These are phyloP conservation scores for Sander lucioperca DNA, from an alignment of 2,113 vertebrate species.

Conservation along the genomic window DNA sequence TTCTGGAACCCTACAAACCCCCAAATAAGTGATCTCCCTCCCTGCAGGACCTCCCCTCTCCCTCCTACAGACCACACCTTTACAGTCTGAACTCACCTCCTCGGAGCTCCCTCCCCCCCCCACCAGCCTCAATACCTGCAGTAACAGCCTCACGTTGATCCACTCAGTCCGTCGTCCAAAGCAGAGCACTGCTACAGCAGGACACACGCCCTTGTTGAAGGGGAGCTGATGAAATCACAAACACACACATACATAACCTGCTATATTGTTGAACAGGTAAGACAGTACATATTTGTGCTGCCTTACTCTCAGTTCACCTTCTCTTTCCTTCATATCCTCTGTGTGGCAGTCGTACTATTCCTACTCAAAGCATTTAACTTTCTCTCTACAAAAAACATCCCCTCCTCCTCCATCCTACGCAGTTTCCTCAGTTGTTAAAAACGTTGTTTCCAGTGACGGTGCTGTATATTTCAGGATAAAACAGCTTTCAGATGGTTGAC, in stretches of 20 bases:
- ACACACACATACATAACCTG: neutral
- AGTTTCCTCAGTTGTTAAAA: conserved; percentile 41
- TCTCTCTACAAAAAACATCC: neutral
- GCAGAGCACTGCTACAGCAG: conserved; percentile 33
- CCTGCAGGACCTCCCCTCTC: conserved; percentile 24
- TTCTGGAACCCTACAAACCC: conserved; percentile 93
- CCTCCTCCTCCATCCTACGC: neutral
- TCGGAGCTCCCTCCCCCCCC: conserved; percentile 15
- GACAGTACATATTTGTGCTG: conserved; percentile 2
- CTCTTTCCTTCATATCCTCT: conserved; percentile 34
- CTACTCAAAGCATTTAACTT: conserved; percentile 55
- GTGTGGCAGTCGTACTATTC: conserved; percentile 48
- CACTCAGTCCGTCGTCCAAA: conserved; percentile 19
- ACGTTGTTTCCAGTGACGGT: conserved; percentile 25
- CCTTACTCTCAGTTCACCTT: conserved; percentile 24
- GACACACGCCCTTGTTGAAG: conserved; percentile 20
- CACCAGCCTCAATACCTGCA: conserved; percentile 55
- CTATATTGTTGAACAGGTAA: conserved; percentile 24
- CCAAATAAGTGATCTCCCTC: conserved; percentile 85
- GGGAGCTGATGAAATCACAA: conserved; percentile 27
- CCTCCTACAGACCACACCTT: conserved; percentile 35
- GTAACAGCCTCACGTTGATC: conserved; percentile 39
- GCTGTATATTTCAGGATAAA: conserved; percentile 52
- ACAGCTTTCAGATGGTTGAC: conserved; percentile 37
- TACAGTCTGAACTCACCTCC: conserved; percentile 49